Base-by-base conservation (phyloP, 1,140 invertebrate genomes). In the Apocrypta bakeri region DNA sequence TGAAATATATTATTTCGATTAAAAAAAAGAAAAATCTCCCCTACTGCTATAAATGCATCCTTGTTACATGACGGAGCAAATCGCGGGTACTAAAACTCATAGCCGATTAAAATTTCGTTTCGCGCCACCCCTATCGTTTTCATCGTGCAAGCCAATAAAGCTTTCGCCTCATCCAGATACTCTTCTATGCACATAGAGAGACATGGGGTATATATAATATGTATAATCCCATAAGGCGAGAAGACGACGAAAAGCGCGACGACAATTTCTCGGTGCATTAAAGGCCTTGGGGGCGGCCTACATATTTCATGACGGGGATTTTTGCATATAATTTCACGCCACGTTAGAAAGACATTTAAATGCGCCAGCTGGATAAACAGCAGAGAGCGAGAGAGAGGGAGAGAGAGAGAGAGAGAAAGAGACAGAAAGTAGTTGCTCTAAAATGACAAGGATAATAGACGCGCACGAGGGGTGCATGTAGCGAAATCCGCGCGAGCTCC, bases 271-370 rank as follows among this genome's bases (percentile, higher is more conserved):
- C 90, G 90, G 90, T 92, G 90, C 90, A 90, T 92, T 90, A 92
- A 68, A 42, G 69, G n/a, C 17, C 27, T 66, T 21, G 24, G 86
- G 83, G 84, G 84, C 72, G 78, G 84, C 85, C 85, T 91, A 91
- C 89, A 91, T 91, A 92, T 92, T 92, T 91, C 89, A 91, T 90
- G 85, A 48, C 73, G 79, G 87, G 88, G 89, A 92, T 88, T 92
- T 91, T 92, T 92, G 91, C 90, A 92, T 92, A 92, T 92, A 91
- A 92, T 92, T 92, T 92, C 89, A 92, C 90, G 91, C 88, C 86
- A 87, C 89, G 90, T 92, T 92, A 92, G 89, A 90, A 86, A 79
- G 89, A 88, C 88, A 92, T 92, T 92, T 89, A 91, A 92, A 92
- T 90, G 87, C 87, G 89, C 87, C 91, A 92, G 91, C 91, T 92